Evolutionary conservation across 2,888 invertebrate species (phyloP), one percentile per base, ranked within the genome.

Genomic region (Acronicta leporina): DNA sequence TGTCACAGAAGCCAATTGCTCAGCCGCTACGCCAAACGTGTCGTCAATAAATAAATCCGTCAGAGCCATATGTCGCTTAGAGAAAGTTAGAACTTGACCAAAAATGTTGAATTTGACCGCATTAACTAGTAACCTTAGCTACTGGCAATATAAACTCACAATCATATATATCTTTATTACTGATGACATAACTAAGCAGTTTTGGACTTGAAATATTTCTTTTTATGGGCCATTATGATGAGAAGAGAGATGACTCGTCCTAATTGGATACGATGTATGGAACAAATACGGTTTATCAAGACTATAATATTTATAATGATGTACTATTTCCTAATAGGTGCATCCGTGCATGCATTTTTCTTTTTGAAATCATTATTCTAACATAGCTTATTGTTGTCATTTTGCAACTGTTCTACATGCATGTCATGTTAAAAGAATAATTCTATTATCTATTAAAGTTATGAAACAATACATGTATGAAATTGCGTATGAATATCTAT

Each of bases 51-150:
- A 20, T 43, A 5, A 16, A 43, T 15, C 9, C 30, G 27, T 33
- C 14, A 13, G 10, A 33, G 2, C 20, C n/a, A 30, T 4, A 47
- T 5, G 16, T 41, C 15, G 11, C 2, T 5, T 33, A 69, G 51
- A 68, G 75, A 75, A 73, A 75, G 65, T 16, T 15, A 54, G 55
- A 55, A 64, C 52, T 68, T 63, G 55, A 61, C 75, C 75, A 73
- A 73, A 73, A 65, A 68, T 38, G 63, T 79, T 69, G 57, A 40
- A 70, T 72, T 55, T 74, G 74, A 77, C 81, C 82, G 71, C 63
- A 47, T 76, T 80, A 55, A 44, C 73, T 60, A 61, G 62, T 79
- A 73, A 79, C 75, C 72, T 63, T 77, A 56, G 61, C 67, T 58
- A 41, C 53, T 55, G 43, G 49, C 33, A 33, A 11, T 33, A 33